Evolutionary conservation across 2,113 vertebrate genomes (phyloP).

Genomic region (Chionis minor): DNA sequence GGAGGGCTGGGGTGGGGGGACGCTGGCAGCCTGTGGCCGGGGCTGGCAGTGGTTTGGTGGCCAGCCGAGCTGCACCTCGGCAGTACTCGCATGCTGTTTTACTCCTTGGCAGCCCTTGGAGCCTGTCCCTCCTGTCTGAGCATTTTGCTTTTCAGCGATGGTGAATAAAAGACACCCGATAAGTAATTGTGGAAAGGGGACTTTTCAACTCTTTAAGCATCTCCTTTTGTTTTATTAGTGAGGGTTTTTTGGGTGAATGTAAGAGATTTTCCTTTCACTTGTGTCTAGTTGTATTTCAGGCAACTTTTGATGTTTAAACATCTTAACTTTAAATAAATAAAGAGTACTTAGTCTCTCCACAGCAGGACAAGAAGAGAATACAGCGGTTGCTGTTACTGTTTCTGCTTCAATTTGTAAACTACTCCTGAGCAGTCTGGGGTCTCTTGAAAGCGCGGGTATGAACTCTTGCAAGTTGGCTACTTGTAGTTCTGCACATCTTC

Average conservation of each 20-base stretch:
- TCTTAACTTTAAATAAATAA: background rate
- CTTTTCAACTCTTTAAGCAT: background rate
- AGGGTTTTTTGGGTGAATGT: background rate
- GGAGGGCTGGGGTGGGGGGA: background rate
- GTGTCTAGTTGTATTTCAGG: background rate
- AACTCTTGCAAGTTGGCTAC: background rate
- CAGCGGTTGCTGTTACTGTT: background rate
- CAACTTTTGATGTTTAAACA: background rate
- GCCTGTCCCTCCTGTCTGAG: rapidly evolving
- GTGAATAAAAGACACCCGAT: background rate
- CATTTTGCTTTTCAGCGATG: background rate
- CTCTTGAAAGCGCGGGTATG: rapidly evolving
- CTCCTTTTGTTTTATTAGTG: background rate
- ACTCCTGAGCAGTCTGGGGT: background rate
- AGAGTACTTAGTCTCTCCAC: background rate
- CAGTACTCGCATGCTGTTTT: rapidly evolving
- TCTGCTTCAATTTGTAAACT: background rate
- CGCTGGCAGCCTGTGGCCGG: rapidly evolving
- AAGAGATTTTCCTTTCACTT: background rate
- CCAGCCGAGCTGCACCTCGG: rapidly evolving
- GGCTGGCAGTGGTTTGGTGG: background rate
- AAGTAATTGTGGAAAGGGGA: background rate
- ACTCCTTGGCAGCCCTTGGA: background rate
- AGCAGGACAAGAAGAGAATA: background rate
- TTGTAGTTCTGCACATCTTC: background rate